phyloP scores from a whole-genome alignment of 2,888 invertebrate genomes.

The Agonopterix heracliana region DNA sequence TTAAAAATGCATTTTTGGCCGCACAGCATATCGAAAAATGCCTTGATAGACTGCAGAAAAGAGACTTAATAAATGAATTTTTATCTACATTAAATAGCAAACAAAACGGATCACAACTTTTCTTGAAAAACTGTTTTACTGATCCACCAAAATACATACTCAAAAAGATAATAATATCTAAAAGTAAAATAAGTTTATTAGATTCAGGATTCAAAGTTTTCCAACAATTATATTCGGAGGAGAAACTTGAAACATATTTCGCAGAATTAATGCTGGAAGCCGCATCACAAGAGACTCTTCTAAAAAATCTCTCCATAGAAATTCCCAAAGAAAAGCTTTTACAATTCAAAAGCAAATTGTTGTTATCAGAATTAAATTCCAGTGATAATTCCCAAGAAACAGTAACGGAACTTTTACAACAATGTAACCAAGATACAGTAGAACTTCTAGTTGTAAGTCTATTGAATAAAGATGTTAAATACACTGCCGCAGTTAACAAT shows the following conservation, averaged over 20 bases:
- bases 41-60: constrained; percentile 59
- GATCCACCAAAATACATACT: constrained; percentile 56
- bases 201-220: constrained; percentile 48
- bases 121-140: constrained; percentile 42
- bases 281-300: constrained; percentile 52
- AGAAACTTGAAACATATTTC: constrained; percentile 44
- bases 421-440: constrained; percentile 34
- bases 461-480: constrained; percentile 33
- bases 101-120: constrained; percentile 26
- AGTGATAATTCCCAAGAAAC: constrained; percentile 26
- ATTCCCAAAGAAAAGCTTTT: constrained; percentile 39
- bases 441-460: constrained; percentile 48
- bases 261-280: constrained; percentile 54
- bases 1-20: constrained; percentile 70
- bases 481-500: constrained; percentile 23
- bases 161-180: constrained; percentile 52
- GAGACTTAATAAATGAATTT: constrained; percentile 56
- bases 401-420: constrained; percentile 32
- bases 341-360: constrained; percentile 44
- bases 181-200: constrained; percentile 37
- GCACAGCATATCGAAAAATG: constrained; percentile 74
- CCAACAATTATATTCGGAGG: constrained; percentile 43
- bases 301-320: constrained; percentile 35
- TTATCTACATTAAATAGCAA: constrained; percentile 33
- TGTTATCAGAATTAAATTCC: constrained; percentile 35